Base-by-base conservation (phyloP, 2,888 invertebrate genomes). In the Sacculina carcini region DNA sequence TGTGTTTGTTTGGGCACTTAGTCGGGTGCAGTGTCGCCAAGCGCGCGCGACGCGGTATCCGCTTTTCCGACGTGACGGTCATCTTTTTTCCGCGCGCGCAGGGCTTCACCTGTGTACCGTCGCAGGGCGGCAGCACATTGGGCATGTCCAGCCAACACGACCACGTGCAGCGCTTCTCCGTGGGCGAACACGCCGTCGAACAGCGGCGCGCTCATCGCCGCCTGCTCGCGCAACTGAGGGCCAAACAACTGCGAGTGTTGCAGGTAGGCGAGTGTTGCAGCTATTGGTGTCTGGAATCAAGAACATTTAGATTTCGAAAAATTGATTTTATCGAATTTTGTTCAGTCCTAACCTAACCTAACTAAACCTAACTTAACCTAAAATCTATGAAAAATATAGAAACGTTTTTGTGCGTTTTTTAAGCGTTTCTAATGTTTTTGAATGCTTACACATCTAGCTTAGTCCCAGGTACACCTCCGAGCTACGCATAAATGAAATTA, bases 61-160 rank as follows among this genome's bases (percentile, higher is more conserved):
- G 78, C 57, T 94, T 94, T 65, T 81, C 87, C 59, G 79, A 77
- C 58, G 92, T 94, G 1, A 86, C 86, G 21, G 89, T 94, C 10
- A 94, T 76, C 67, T 94, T 92, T 68, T 94, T 96, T 68, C 85
- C 86, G 2, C 72, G 94, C 61, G 75, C 85, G 51, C 86, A 87
- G 70, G 87, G 86, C 28, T 56, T 86, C 66, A 79, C 82, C 34
- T 86, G 87, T 67, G 84, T 87, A 55, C 87, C 87, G 48, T 86
- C 86, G 12, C 65, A 70, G 61, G 73, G 72, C 23, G 71, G 72
- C 36, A 68, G 69, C 12, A 92, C 92, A 3, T 71, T 94, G 57
- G 92, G 94, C 24, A 94, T 94, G 92, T 78, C 66, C 19, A 63
- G 66, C 48, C 65, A 69, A 51, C 77, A 77, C 60, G 66, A 76